Base-by-base conservation (phyloP, 2,797 vertebrate species). In the Liasis olivaceus region DNA sequence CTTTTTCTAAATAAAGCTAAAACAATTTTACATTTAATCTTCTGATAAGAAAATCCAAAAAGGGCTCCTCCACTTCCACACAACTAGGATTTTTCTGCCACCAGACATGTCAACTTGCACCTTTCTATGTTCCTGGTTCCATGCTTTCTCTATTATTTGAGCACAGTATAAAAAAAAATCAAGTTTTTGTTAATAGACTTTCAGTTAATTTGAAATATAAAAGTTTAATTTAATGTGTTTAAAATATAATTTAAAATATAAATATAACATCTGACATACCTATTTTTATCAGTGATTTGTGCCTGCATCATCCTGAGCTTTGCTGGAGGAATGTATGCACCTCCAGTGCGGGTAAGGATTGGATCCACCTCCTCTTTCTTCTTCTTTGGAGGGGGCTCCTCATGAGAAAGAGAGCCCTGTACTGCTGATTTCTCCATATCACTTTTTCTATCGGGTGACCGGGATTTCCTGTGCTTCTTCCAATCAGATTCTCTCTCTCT, bases 221-320 rank as follows among this genome's bases (percentile, higher is more conserved):
- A 7, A 72, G 20, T 11, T 8, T 66, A 13, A 66, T 77, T 47
- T 81, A 77, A 36, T 31, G 17, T 15, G 4, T 22, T 42, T 47
- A 47, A 81, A 5, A 11, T 12, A 81, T 81, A 81, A 4, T 42
- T 77, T 24, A 42, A 81, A 81, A 81, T 12, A 54, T 8, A 54
- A 54, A 54, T 54, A 7, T 64, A 26, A 62, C 31, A 24, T 93
- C 22, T 3, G 85, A 93, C 97, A 93, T 88, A 98, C 99, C 99
- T 99, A 96, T 98, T 99, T 97, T 99, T 99, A 97, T 99, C 99
- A 1, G 98, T 99, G 94, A 99, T 99, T 96, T 99, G 99, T 88
- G 99, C 98, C 95, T 99, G 99, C 99, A 99, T 99, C 98, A 99
- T 99, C 90, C 99, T 98, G 64, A 99, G 98, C 93, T 98, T 99